phyloP scores from a whole-genome alignment of 2,888 invertebrate genomes.

The Pachymerium ferrugineum region DNA sequence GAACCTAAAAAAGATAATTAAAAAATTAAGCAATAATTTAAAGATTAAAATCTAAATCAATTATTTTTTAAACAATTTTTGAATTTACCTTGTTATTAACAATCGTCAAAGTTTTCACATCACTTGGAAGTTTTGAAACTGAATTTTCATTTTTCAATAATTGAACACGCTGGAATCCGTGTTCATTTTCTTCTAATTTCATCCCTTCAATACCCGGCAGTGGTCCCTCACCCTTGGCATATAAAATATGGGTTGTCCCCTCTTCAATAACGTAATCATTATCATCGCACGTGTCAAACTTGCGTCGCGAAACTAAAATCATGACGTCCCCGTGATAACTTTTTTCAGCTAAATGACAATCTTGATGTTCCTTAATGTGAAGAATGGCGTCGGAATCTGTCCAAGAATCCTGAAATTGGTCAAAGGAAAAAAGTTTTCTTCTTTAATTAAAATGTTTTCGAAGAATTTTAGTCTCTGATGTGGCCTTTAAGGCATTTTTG shows the following conservation, averaged over 20 bases:
- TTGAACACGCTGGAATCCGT: conserved; percentile 73
- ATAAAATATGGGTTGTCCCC: conserved; percentile 81
- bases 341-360: conserved; percentile 60
- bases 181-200: conserved; percentile 54
- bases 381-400: conserved; percentile 62
- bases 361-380: conserved; percentile 63
- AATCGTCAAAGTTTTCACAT: conserved; percentile 37
- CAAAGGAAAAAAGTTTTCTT: not conserved
- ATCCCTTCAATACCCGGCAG: conserved; percentile 63
- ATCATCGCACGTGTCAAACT: conserved; percentile 71
- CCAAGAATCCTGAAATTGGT: conserved; percentile 60
- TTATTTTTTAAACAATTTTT: not conserved
- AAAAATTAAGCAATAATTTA: not conserved
- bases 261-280: conserved; percentile 74
- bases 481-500: not conserved
- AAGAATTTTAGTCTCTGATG: not conserved
- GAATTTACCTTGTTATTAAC: conserved; percentile 32
- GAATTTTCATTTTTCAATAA: conserved; percentile 55
- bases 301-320: conserved; percentile 67
- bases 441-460: not conserved
- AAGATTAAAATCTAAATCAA: not conserved
- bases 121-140: conserved; percentile 39
- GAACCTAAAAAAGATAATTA: conserved; percentile 41
- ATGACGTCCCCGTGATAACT: conserved; percentile 54
- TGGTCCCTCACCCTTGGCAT: conserved; percentile 73